Conservation (phyloP, 2,113 vertebrate species). For the Heterotilapia buettikoferi region DNA sequence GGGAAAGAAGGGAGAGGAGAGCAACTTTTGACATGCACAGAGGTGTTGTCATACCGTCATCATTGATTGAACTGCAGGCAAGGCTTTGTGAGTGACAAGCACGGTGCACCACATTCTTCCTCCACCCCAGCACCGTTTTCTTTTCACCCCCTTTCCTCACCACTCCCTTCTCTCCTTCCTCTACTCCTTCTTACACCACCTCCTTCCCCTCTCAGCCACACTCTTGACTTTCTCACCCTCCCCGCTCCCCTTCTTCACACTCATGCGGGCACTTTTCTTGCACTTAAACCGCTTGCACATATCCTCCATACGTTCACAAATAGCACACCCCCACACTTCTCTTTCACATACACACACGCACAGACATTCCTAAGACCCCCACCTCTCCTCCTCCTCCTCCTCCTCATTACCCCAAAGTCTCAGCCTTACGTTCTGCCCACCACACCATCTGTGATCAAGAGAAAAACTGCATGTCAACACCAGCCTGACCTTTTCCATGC, state of each 20-base stretch:
- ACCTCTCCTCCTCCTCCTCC: slow-evolving; percentile 8
- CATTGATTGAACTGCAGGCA: slow-evolving; percentile 59
- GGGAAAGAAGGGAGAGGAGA: neutral
- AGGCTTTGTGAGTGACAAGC: slow-evolving; percentile 47
- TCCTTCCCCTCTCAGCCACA: neutral
- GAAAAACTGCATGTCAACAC: slow-evolving; percentile 44
- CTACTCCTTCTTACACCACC: neutral
- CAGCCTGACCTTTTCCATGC: slow-evolving; percentile 55
- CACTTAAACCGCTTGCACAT: slow-evolving; percentile 5
- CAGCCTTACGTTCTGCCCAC: slow-evolving; percentile 33
- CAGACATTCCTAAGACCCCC: slow-evolving; percentile 43
- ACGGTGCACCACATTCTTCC: slow-evolving; percentile 2
- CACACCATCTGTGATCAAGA: slow-evolving; percentile 64
- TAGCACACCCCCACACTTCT: neutral
- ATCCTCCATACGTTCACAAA: slow-evolving; percentile 15
- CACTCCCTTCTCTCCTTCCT: neutral
- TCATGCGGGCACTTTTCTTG: neutral
- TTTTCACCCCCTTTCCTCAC: neutral
- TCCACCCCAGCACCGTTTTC: neutral
- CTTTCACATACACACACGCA: neutral
- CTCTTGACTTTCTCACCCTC: neutral
- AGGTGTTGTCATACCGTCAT: slow-evolving; percentile 49
- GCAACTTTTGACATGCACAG: slow-evolving; percentile 46
- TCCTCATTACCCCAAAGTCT: slow-evolving; percentile 32
- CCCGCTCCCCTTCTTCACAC: neutral